Evolutionary conservation across 2,113 vertebrate species (phyloP), one percentile per base, ranked within the genome.

Genomic region (Corythornis vintsioides): DNA sequence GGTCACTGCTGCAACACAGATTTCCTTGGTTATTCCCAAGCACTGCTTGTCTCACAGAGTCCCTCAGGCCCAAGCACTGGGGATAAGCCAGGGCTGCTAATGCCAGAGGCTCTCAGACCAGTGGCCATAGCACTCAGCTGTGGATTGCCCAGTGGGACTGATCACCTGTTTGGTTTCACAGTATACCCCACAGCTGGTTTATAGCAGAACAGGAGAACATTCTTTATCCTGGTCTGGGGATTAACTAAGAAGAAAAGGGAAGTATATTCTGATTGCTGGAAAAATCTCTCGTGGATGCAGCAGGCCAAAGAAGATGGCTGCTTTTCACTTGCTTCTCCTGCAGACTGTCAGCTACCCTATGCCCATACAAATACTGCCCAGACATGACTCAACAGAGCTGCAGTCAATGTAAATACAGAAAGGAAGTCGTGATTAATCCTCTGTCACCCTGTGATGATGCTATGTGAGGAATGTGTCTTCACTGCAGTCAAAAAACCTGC

Each of bases 361-460:
- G 52, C 82, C 82, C 72, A 76, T 50, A 71, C 69, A 94, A 95
- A 90, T 79, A 90, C 28, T 90, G 33, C 53, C 72, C 72, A 94
- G 90, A 82, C 74, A 55, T 89, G 83, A 95, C 86, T 92, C 81
- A 95, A 94, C 77, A 93, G 47, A 79, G 77, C 45, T 72, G 66
- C 47, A 75, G 57, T 90, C 69, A 81, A 45, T 22, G 40, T 92
- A 94, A 93, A 90, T 7, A 92, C 5, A 61, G 72, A 69, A 92
- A 78, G 90, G 88, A 95, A 92, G 60, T 65, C 0, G 3, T 69
- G 61, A 66, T 81, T 82, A 78, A 53, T 67, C 13, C 48, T 85
- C 88, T 59, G 70, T 86, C 77, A 86, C 84, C 69, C 77, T 93
- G 35, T 25, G 6, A 63, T 56, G 76, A 42, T 77, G 56, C 48